Evolutionary conservation across 2,113 vertebrate genomes (phyloP).

Genomic region (Amia ocellicauda): DNA sequence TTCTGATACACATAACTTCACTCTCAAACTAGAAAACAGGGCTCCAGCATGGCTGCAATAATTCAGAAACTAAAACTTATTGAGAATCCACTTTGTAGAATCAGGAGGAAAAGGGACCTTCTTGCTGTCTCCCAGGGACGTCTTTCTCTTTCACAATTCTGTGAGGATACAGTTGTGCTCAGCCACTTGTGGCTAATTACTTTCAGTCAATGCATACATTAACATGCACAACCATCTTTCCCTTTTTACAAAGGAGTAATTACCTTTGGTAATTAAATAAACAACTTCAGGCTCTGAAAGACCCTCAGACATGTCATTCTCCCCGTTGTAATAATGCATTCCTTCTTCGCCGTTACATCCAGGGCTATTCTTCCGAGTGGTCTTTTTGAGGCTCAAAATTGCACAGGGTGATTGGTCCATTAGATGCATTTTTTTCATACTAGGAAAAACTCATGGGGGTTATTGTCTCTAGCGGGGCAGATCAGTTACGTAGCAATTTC

Average conservation of each 20-base stretch:
- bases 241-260: constrained; percentile 8
- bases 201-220: background rate
- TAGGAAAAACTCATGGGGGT: constrained; percentile 1
- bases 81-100: constrained; percentile 4
- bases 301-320: too few species aligned
- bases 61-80: too few species aligned
- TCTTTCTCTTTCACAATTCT: background rate
- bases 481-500: constrained; percentile 29
- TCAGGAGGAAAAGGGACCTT: background rate
- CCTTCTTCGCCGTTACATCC: background rate
- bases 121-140: background rate
- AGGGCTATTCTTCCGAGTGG: background rate
- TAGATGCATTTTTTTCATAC: background rate
- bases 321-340: background rate
- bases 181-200: constrained; percentile 18
- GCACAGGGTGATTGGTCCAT: background rate
- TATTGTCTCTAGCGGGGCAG: background rate
- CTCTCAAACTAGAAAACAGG: too few species aligned
- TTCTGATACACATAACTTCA: too few species aligned
- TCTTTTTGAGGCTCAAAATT: background rate
- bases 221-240: background rate
- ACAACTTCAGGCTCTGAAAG: background rate
- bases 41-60: too few species aligned
- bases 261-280: background rate
- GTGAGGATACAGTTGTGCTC: background rate